These are phyloP conservation scores for Tolmerus cingulatus DNA, from an alignment of 2,888 invertebrate genomes.

Conservation along the genomic window DNA sequence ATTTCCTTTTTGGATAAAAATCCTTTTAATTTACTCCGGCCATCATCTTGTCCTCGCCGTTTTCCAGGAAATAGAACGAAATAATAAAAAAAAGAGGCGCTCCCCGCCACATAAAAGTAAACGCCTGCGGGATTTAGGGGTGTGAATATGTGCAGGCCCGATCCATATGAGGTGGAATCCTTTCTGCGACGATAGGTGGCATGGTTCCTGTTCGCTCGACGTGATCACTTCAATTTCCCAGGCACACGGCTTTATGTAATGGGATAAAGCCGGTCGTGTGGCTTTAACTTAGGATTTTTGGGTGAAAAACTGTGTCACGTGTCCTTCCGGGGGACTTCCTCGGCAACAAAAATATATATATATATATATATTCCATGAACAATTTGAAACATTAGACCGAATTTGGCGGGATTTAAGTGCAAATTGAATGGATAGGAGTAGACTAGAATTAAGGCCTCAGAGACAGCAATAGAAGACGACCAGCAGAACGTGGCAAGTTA, in stretches of 20 bases:
- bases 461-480: background rate
- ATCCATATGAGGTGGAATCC: background rate
- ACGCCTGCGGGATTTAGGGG: constrained; percentile 17
- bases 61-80: constrained; percentile 19
- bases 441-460: background rate
- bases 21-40: constrained; percentile 30
- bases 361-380: background rate
- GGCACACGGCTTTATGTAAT: background rate
- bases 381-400: background rate
- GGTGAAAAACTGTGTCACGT: background rate
- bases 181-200: background rate
- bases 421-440: background rate
- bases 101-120: constrained; percentile 5
- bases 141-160: background rate
- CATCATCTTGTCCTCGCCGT: constrained; percentile 6
- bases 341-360: background rate
- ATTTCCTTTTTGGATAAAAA: constrained; percentile 30
- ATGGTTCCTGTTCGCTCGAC: background rate
- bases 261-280: background rate
- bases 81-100: background rate
- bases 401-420: background rate
- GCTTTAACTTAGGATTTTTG: background rate
- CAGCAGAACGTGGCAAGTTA: background rate
- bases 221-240: background rate
- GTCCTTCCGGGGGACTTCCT: background rate